Conservation (phyloP, 53 echinoderm and acorn worm species). For the Holothuria leucospilota region DNA sequence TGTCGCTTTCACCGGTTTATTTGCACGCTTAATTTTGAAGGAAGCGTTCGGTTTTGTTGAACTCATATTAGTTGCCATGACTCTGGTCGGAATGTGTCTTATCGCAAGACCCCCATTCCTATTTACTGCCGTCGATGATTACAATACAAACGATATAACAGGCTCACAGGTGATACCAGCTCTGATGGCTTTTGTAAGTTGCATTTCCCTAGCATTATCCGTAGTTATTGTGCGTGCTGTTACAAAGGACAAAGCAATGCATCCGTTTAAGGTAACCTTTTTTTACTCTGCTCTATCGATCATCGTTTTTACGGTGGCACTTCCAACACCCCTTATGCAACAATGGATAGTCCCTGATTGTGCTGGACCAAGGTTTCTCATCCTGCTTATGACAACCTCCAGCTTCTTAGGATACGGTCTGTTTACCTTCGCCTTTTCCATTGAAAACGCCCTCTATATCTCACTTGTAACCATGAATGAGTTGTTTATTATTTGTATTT, state of each 20-base stretch:
- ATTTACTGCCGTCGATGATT: neutral
- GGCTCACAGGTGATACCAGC: neutral
- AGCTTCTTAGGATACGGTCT: constrained; percentile 1
- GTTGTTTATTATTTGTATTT: neutral
- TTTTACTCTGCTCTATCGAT: neutral
- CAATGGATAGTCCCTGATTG: neutral
- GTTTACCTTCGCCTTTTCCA: neutral
- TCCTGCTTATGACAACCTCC: neutral
- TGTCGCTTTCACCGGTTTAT: constrained; percentile 6
- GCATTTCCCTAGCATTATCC: neutral
- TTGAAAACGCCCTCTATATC: constrained; percentile 16
- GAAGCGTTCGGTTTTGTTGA: neutral
- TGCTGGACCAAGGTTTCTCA: neutral
- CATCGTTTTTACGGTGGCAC: neutral
- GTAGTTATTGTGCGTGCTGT: neutral
- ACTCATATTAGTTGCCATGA: neutral
- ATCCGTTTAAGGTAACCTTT: neutral
- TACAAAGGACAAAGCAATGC: neutral
- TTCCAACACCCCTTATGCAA: neutral
- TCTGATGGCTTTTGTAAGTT: neutral
- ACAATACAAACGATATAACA: neutral
- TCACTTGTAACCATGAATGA: constrained; percentile 9
- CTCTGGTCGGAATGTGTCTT: neutral
- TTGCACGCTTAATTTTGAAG: constrained; percentile 3
- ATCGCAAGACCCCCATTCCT: constrained; percentile 13